Conservation (phyloP, 1,140 invertebrate genomes). For the Hylaeus anthracinus region DNA sequence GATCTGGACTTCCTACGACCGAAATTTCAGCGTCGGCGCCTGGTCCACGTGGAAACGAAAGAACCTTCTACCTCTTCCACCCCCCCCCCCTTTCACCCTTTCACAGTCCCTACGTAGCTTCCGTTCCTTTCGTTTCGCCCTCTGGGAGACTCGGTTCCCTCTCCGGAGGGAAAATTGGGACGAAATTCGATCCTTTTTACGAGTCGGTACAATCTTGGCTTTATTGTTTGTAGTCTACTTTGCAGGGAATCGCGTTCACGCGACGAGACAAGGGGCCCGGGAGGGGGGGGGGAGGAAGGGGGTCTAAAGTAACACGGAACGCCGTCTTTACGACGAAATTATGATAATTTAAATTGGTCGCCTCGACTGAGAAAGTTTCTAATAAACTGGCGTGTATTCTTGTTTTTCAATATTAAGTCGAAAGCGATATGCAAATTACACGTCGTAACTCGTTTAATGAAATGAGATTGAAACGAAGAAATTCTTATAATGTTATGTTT, state of each 20-base stretch:
- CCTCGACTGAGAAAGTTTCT: neutral
- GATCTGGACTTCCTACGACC: neutral
- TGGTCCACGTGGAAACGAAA: neutral
- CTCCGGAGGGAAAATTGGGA: neutral
- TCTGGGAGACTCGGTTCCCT: neutral
- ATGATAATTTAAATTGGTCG: neutral
- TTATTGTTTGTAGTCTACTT: neutral
- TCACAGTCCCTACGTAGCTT: neutral
- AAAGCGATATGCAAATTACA: too few species aligned
- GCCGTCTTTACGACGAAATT: neutral
- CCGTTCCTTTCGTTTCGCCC: neutral
- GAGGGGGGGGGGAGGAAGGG: too few species aligned
- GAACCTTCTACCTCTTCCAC: neutral
- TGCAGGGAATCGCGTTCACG: neutral
- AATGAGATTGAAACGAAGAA: too few species aligned
- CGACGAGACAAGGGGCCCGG: neutral
- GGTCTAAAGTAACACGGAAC: neutral
- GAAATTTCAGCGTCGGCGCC: constrained; percentile 9
- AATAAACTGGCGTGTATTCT: too few species aligned
- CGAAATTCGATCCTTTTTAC: constrained; percentile 25
- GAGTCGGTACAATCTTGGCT: neutral
- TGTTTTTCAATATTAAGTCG: too few species aligned
- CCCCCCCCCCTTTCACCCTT: neutral
- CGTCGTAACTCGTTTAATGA: too few species aligned
- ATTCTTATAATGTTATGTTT: too few species aligned